Evolutionary conservation across 2,113 vertebrate species (phyloP).

Genomic region (Hypanus sabinus): DNA sequence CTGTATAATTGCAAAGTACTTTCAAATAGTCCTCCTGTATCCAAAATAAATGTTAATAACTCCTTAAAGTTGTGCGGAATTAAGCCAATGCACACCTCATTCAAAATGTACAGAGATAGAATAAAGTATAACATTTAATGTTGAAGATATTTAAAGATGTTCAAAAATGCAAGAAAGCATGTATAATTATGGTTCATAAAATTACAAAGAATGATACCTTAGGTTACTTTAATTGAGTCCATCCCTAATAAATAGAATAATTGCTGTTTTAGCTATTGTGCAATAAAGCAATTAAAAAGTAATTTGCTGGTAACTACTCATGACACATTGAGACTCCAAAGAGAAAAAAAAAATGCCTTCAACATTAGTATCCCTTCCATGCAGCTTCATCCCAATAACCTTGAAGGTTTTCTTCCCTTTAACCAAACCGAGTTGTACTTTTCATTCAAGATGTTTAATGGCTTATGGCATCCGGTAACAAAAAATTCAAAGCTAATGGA

Average conservation of each 20-base stretch:
- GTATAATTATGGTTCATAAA: constrained; percentile 1
- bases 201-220: not conserved
- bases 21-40: not conserved
- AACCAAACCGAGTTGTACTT: not conserved
- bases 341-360: not conserved
- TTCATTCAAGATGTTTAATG: not conserved
- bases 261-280: constrained; percentile 8
- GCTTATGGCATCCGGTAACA: not conserved
- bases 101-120: not conserved
- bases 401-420: not conserved
- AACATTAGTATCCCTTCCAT: not conserved
- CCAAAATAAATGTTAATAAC: not conserved
- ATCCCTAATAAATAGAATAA: constrained; percentile 17
- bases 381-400: not conserved
- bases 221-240: constrained; percentile 16
- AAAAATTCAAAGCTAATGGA: not conserved
- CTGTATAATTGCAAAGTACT: not conserved
- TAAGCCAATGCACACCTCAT: not conserved
- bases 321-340: not conserved
- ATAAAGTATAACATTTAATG: not conserved
- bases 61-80: not conserved
- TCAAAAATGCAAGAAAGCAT: not conserved
- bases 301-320: not conserved
- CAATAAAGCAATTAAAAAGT: constrained; percentile 17
- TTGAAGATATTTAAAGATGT: not conserved